Conservation (phyloP, 2,797 vertebrate genomes). For the Masticophis lateralis region DNA sequence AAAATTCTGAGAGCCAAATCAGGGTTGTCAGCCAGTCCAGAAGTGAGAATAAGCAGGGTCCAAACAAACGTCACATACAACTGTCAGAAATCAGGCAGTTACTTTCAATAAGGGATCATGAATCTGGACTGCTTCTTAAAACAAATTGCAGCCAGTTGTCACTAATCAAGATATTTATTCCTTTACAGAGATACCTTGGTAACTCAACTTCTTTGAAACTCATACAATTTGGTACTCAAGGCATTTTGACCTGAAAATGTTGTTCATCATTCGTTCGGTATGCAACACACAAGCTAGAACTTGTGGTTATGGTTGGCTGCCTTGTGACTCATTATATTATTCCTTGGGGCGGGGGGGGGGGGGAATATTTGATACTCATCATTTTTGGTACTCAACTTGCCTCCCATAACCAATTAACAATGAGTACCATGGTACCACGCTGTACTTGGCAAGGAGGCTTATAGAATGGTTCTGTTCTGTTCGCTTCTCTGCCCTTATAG, state of each 20-base stretch:
- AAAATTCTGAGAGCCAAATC: not conserved
- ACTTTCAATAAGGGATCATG: not conserved
- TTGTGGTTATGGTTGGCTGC: not conserved
- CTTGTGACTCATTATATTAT: not conserved
- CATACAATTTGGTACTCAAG: not conserved
- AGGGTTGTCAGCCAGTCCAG: not conserved
- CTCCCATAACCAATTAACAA: not conserved
- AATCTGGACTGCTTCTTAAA: not conserved
- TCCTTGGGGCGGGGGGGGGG: fast-evolving
- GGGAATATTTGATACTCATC: not conserved
- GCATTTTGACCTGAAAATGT: not conserved
- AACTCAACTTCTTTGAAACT: not conserved
- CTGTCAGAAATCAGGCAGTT: not conserved
- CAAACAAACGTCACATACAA: not conserved
- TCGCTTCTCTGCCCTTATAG: not conserved
- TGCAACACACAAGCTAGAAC: not conserved
- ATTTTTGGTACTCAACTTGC: not conserved
- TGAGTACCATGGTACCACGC: no score
- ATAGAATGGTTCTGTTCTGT: not conserved
- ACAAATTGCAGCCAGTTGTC: not conserved
- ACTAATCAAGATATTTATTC: not conserved
- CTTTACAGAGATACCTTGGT: not conserved
- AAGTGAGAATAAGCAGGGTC: not conserved
- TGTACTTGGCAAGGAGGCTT: no score
- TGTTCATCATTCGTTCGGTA: not conserved